A percentile compares a stretch with the other conserved stretches of the same genome.
phyloP scores from a whole-genome alignment of 2,797 vertebrate genomes.

The Gobio occitaniae region DNA sequence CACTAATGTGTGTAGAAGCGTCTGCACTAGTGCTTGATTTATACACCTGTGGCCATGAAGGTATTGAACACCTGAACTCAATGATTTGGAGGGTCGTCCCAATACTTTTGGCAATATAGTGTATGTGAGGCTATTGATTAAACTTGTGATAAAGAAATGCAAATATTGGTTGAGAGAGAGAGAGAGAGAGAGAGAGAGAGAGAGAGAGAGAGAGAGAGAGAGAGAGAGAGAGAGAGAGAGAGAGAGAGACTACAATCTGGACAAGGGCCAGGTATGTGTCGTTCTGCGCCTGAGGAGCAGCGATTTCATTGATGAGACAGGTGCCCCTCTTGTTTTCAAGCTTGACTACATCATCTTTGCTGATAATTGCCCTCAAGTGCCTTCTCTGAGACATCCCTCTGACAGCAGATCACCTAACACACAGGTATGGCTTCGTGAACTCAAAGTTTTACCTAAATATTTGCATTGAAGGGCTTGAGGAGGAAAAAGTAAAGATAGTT shows the following conservation, averaged over 20 bases:
- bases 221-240: neutral
- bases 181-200: neutral
- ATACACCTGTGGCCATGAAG: too few species aligned
- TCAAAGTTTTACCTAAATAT: neutral
- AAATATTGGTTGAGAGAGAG: neutral
- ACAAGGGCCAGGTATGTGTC: constrained; percentile 55
- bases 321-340: constrained; percentile 37
- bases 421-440: neutral
- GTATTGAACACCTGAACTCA: too few species aligned
- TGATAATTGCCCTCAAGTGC: constrained; percentile 53
- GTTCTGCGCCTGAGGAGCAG: constrained; percentile 25
- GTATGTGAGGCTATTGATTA: neutral
- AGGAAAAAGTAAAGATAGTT: neutral
- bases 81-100: too few species aligned
- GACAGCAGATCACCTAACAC: constrained; percentile 52
- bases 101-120: too few species aligned
- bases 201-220: neutral
- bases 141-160: neutral
- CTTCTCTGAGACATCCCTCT: constrained; percentile 41
- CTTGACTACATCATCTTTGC: constrained; percentile 46
- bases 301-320: constrained; percentile 45
- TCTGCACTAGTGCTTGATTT: too few species aligned
- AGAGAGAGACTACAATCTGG: constrained; percentile 12
- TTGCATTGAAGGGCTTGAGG: neutral
- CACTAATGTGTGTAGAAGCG: too few species aligned